phyloP scores from a whole-genome alignment of 2,113 vertebrate genomes.

The Taurulus bubalis region DNA sequence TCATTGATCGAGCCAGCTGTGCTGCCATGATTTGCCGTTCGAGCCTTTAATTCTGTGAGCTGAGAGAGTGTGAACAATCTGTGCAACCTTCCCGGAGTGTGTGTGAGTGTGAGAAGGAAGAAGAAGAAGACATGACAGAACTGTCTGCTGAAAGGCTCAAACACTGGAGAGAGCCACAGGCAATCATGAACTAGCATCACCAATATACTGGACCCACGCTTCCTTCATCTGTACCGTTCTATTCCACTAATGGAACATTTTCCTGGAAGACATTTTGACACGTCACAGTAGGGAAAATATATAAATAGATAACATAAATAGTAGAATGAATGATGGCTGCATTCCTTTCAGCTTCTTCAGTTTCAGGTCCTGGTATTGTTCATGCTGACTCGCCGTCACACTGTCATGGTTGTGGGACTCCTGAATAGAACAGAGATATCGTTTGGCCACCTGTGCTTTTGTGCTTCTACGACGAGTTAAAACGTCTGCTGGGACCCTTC shows the following conservation, averaged over 20 bases:
- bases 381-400: not conserved
- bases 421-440: not conserved
- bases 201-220: not conserved
- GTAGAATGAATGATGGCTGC: not conserved
- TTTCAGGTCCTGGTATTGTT: not conserved
- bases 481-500: not conserved
- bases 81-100: constrained; percentile 20
- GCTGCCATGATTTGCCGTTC: constrained; percentile 45
- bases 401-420: not conserved
- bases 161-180: constrained; percentile 5
- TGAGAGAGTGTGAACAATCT: constrained; percentile 49
- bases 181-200: not conserved
- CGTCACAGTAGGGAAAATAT: not conserved
- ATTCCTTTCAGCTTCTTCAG: constrained; percentile 5
- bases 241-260: not conserved
- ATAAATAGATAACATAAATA: not conserved
- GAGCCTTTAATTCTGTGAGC: constrained; percentile 44
- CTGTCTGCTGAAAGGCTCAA: constrained; percentile 3
- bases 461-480: not conserved
- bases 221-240: not conserved
- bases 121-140: too few relatives aligned
- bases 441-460: not conserved
- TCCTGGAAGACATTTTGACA: not conserved
- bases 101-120: constrained; percentile 5
- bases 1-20: constrained; percentile 47